Conservation (phyloP, 2,113 vertebrate species). For the Actenoides lindsayi region DNA sequence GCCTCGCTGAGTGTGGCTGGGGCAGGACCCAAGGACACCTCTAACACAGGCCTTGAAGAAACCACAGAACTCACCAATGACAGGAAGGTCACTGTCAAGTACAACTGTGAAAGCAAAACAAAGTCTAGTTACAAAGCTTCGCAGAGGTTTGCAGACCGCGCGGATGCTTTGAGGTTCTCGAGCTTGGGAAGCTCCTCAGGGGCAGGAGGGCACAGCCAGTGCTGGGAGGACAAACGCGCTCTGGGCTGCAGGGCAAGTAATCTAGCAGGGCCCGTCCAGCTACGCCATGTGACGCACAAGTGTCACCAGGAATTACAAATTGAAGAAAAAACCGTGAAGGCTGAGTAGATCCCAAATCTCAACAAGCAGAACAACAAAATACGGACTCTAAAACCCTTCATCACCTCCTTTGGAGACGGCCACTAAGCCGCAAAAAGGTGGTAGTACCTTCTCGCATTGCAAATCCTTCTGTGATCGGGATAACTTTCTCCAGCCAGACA, state of each 20-base stretch:
- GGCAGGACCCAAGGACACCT: neutral
- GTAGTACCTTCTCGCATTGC: conserved; percentile 87
- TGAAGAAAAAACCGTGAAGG: fast-evolving
- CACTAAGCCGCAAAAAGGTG: fast-evolving
- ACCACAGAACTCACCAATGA: conserved; percentile 67
- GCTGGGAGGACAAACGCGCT: fast-evolving
- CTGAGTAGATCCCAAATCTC: neutral
- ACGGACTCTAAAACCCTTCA: neutral
- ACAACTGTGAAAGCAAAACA: conserved; percentile 61
- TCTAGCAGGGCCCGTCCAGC: neutral
- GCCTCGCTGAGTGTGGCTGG: neutral
- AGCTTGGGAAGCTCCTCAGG: neutral
- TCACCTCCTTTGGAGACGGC: neutral
- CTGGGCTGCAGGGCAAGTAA: neutral
- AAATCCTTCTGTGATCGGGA: conserved; percentile 85
- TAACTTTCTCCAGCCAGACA: conserved; percentile 83
- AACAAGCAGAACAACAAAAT: neutral
- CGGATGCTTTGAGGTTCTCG: neutral
- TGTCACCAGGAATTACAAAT: neutral
- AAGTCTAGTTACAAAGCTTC: neutral
- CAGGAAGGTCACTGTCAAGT: conserved; percentile 46
- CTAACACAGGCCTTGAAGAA: neutral
- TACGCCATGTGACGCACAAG: fast-evolving
- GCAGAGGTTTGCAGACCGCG: fast-evolving
- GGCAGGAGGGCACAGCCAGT: neutral